Base-by-base conservation (phyloP, 2,797 vertebrate species). In the Ammospiza maritima region DNA sequence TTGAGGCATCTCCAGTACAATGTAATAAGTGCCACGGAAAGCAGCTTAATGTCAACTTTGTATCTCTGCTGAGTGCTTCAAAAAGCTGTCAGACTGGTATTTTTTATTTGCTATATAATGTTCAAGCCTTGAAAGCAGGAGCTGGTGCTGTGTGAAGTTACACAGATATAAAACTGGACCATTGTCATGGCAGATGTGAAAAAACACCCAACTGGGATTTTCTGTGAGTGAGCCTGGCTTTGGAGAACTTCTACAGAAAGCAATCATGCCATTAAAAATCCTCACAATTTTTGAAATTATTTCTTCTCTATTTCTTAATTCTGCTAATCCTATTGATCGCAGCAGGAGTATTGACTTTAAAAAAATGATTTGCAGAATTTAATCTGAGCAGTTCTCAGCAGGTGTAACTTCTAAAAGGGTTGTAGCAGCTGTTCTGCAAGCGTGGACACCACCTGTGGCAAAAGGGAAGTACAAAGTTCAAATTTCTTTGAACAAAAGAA, bases 381-480 rank as follows among this genome's bases (percentile, higher is more conserved):
- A 58, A 4, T 88, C 30, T 62, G 22, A 53, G 54, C 15, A 23
- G 5, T 71, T 74, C 47, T 79, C 50, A 22, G 54, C n/a, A 11
- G 25, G 9, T 50, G 15, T 45, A 13, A 17, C 25, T 70, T 78
- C 18, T 73, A 20, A 53, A 26, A 66, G 47, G 21, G 8, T 58
- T 70, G 45, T 70, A 84, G 34, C 20, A 78, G 51, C 44, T 69
- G 0, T 77, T 69, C 42, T 60, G 21, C 9, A 32, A n/a, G 58
- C 0, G 0, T 32, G 8, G 14, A 16, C 32, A 1, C 7, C 44
- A 32, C 36, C 42, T 47, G 27, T 48, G 62, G 54, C 53, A 69
- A 48, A 72, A 72, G 47, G 57, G 50, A 7, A 60, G 12, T 20
- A 15, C 16, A 29, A 47, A 60, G 32, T 25, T 34, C 30, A 44